Evolutionary conservation across 1,140 invertebrate genomes (phyloP), one percentile per base, ranked within the genome.

Genomic region (Spodoptera litura): DNA sequence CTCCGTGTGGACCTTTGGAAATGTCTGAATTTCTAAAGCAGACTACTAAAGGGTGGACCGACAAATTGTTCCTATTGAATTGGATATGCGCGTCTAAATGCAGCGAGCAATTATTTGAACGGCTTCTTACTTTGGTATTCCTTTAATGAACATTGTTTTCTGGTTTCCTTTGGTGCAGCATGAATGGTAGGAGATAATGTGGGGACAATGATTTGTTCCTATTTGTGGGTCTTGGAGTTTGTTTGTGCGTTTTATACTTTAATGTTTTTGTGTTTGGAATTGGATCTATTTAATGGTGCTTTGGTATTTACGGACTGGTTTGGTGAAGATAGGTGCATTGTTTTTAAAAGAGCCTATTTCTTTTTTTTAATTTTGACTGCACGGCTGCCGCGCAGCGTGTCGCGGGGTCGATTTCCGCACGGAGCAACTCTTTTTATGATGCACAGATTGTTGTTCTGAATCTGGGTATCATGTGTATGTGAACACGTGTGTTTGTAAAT

Each of bases 61-160:
- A 93, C 92, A 92, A 93, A 93, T 93, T 92, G 91, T 92, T 89
- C 87, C 82, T 79, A 93, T 93, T 92, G 87, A 91, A 87, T 66
- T 86, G 87, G 85, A 87, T 90, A 81, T 88, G 88, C 86, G 86
- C 87, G 84, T 90, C 88, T 90, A 92, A 92, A 92, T 92, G 89
- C 83, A 87, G 85, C 78, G 80, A 84, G 91, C 91, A 93, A 92
- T 93, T 92, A 93, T 93, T 92, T 89, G 85, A 84, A 79, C 85
- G 85, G 80, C 82, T 81, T 80, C 81, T 85, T 86, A 82, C 87
- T 93, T 91, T 89, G 91, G 91, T 91, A 93, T 92, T 90, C 91
- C 83, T 91, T 91, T 91, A 93, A 92, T 91, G 90, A 92, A 91
- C 89, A 91, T 93, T 93, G 90, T 93, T 89, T 86, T 87, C 87